Conservation (phyloP, 2,113 vertebrate genomes). For the Melanerpes aurifrons region DNA sequence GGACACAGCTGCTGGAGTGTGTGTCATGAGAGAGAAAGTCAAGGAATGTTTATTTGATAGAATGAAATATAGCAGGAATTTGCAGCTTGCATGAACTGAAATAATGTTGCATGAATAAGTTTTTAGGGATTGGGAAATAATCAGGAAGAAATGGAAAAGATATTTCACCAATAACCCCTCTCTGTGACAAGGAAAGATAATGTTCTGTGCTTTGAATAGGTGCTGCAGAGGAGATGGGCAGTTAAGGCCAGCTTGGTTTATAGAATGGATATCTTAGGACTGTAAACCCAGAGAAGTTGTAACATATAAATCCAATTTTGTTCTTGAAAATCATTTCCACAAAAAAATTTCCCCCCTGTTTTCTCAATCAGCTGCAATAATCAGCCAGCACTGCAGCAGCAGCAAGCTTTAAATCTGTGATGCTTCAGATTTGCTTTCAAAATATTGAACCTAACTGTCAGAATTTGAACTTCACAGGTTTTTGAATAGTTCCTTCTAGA, state of each 20-base stretch:
- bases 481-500: not conserved
- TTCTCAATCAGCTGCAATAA: not conserved
- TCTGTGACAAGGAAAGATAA: not conserved
- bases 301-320: not conserved
- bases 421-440: not conserved
- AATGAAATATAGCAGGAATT: conserved; percentile 39
- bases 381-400: not conserved
- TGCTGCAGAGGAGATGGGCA: not conserved
- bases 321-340: not conserved
- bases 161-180: not conserved
- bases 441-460: not conserved
- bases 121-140: not conserved
- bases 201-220: not conserved
- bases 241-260: not conserved
- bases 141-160: not conserved
- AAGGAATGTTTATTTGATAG: conserved; percentile 26
- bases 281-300: not conserved
- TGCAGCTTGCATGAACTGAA: conserved; percentile 46
- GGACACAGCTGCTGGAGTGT: conserved; percentile 57
- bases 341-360: not conserved
- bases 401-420: not conserved
- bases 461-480: not conserved
- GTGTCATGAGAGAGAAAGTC: conserved; percentile 23
- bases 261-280: not conserved
- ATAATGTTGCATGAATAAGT: conserved; percentile 31